These are phyloP conservation scores for Eupithecia abbreviata DNA, from an alignment of 2,888 invertebrate species.

Conservation along the genomic window DNA sequence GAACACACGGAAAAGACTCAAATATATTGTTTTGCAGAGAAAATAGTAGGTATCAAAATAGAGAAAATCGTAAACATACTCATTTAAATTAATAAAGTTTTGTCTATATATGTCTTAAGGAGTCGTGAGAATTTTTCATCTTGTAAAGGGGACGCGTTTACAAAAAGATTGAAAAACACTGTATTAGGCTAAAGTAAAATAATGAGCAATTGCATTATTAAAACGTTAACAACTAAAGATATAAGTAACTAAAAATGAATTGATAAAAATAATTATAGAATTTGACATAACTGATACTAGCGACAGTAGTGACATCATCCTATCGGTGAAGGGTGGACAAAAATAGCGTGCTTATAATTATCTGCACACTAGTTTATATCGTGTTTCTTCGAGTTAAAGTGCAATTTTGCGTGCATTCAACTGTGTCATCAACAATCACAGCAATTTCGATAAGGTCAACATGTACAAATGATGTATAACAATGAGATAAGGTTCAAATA, in stretches of 20 bases:
- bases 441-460: not conserved
- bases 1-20: too few relatives aligned
- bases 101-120: too few relatives aligned
- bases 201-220: not conserved
- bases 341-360: not conserved
- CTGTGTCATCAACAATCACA: not conserved
- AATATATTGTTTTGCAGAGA: too few relatives aligned
- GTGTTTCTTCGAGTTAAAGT: not conserved
- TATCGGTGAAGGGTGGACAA: not conserved
- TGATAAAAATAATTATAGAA: not conserved
- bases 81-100: too few relatives aligned
- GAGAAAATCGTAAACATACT: too few relatives aligned
- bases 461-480: slow-evolving; percentile 17
- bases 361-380: not conserved
- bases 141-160: too few relatives aligned
- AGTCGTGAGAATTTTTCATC: too few relatives aligned
- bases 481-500: slow-evolving; percentile 16
- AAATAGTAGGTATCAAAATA: too few relatives aligned
- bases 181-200: not conserved
- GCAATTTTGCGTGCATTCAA: not conserved
- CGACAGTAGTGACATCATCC: not conserved
- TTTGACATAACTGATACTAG: not conserved
- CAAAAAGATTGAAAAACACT: too few relatives aligned
- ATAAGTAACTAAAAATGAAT: not conserved
- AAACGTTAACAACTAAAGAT: not conserved